These are phyloP conservation scores for Periophthalmodon schlosseri DNA, from an alignment of 2,113 vertebrate genomes.

Conservation along the genomic window DNA sequence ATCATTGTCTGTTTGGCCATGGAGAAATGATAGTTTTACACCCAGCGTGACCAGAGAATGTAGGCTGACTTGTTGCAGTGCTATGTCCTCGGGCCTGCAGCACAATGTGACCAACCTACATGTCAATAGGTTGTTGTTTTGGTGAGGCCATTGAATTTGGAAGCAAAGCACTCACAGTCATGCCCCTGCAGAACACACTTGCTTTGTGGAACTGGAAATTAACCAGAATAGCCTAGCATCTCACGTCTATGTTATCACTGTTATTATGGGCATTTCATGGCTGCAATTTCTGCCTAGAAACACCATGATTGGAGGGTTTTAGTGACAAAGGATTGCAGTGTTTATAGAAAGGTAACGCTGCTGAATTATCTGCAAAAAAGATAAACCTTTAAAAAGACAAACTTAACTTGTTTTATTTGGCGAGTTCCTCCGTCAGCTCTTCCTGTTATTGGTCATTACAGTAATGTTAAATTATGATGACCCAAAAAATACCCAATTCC, in stretches of 20 bases:
- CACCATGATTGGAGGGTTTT: slow-evolving; percentile 2
- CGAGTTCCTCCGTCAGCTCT: not conserved
- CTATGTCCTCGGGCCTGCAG: slow-evolving; percentile 27
- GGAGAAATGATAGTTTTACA: slow-evolving; percentile 14
- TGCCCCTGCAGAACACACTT: not conserved
- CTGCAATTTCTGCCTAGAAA: slow-evolving; percentile 17
- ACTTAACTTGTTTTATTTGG: not conserved
- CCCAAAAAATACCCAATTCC: not conserved
- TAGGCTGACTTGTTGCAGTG: slow-evolving; percentile 43
- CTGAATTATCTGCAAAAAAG: not conserved
- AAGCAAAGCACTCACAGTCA: not conserved
- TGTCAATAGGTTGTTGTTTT: slow-evolving; percentile 29
- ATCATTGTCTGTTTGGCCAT: slow-evolving; percentile 1
- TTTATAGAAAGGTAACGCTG: slow-evolving; percentile 6
- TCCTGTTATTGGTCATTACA: not conserved
- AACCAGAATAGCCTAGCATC: slow-evolving; percentile 11
- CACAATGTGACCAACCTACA: slow-evolving; percentile 20
- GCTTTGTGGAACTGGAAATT: slow-evolving; percentile 6
- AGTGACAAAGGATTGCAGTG: slow-evolving; percentile 6
- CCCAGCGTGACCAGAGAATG: slow-evolving; percentile 28
- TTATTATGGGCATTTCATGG: slow-evolving; percentile 31
- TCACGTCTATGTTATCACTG: slow-evolving; percentile 26
- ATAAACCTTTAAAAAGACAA: not conserved
- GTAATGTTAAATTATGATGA: not conserved
- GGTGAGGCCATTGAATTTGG: not conserved